A percentile compares a stretch with the other conserved stretches of the same genome.
These are phyloP conservation scores for Ypsolopha sequella DNA, from an alignment of 2,888 invertebrate species.

Conservation along the genomic window DNA sequence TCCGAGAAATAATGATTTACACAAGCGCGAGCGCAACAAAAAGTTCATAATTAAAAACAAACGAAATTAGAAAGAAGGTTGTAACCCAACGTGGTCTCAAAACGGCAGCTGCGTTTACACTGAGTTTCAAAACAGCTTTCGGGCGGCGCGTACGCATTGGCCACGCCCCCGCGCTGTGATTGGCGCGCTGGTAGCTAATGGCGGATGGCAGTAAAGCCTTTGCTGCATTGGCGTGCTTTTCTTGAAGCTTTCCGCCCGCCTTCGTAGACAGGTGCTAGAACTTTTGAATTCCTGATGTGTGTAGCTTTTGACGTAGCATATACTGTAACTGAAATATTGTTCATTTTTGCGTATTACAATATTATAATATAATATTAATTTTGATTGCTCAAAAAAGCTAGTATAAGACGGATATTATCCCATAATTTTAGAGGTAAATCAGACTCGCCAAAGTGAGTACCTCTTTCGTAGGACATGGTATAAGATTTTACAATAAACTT, in stretches of 20 bases:
- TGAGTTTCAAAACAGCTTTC: constrained; percentile 30
- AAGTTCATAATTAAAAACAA: constrained; percentile 46
- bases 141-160: constrained; percentile 59
- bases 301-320: too few species aligned
- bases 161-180: constrained; percentile 40
- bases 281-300: neutral
- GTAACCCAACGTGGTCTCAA: constrained; percentile 21
- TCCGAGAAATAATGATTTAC: constrained; percentile 10
- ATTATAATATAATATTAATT: too few species aligned
- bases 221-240: constrained; percentile 30
- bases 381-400: too few species aligned
- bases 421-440: too few species aligned
- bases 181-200: constrained; percentile 43
- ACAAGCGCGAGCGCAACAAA: constrained; percentile 20
- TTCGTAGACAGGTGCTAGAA: constrained; percentile 45
- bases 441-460: too few species aligned
- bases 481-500: too few species aligned
- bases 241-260: constrained; percentile 53
- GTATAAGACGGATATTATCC: too few species aligned
- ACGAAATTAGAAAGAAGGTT: constrained; percentile 26
- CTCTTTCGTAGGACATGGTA: too few species aligned
- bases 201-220: constrained; percentile 40
- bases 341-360: too few species aligned
- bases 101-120: constrained; percentile 57
- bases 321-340: too few species aligned